phyloP scores from a whole-genome alignment of 2,797 vertebrate species.

The Knipowitschia caucasica region DNA sequence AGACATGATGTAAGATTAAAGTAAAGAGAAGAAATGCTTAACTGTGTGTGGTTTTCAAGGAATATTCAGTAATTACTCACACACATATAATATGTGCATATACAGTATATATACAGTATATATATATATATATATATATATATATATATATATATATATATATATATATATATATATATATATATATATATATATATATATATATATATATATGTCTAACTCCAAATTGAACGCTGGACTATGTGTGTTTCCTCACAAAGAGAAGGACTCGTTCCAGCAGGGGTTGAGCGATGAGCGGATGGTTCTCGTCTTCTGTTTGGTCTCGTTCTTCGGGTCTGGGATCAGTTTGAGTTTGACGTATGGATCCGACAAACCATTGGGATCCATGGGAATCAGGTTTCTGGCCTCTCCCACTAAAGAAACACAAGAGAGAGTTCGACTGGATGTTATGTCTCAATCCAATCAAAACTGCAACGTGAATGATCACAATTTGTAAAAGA shows the following conservation, averaged over 20 bases:
- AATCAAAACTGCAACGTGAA: too few relatives aligned
- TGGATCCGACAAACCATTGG: slow-evolving; percentile 93
- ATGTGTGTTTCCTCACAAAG: slow-evolving; percentile 81
- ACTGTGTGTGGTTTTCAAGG: too few relatives aligned
- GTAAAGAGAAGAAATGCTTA: background rate
- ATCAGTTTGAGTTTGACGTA: slow-evolving; percentile 98
- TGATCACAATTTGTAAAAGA: too few relatives aligned
- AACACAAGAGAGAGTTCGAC: slow-evolving; percentile 34
- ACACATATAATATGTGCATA: too few relatives aligned
- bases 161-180: too few relatives aligned
- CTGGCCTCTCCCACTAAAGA: slow-evolving; percentile 89
- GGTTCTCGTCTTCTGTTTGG: slow-evolving; percentile 96
- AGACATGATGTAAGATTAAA: background rate
- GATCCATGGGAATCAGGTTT: slow-evolving; percentile 98
- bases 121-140: too few relatives aligned
- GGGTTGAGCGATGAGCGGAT: slow-evolving; percentile 95
- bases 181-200: too few relatives aligned
- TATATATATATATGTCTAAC: too few relatives aligned
- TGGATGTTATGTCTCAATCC: too few relatives aligned
- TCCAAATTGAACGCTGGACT: background rate
- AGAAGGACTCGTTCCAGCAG: slow-evolving; percentile 93
- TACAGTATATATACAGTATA: too few relatives aligned
- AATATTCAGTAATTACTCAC: too few relatives aligned
- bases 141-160: too few relatives aligned
- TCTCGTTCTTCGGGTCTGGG: slow-evolving; percentile 96